phyloP scores from a whole-genome alignment of 1,140 invertebrate species.

The Hyles euphorbiae region DNA sequence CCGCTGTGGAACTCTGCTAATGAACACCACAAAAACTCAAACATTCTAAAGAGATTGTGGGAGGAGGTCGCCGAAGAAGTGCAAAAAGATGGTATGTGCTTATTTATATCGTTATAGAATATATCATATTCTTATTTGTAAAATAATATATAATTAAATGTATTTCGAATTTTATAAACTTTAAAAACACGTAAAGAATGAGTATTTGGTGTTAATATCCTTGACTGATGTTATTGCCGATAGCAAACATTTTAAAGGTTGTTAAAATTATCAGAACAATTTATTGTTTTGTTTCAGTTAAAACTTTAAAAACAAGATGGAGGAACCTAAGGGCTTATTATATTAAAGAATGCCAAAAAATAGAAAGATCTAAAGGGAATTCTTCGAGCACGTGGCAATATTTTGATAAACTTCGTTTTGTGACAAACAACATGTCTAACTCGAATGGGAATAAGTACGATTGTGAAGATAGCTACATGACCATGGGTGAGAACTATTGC shows the following conservation, averaged over 20 bases:
- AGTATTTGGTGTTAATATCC: too few species aligned
- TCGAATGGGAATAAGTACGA: slow-evolving; percentile 3
- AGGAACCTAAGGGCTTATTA: slow-evolving; percentile 22
- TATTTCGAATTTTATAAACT: too few species aligned
- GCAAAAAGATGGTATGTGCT: slow-evolving; percentile 18
- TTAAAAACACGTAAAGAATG: too few species aligned
- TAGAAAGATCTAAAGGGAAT: slow-evolving; percentile 2
- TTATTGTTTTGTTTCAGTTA: slow-evolving; percentile 18
- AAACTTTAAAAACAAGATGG: slow-evolving; percentile 19
- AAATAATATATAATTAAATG: too few species aligned
- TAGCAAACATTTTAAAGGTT: too few species aligned
- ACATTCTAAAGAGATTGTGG: slow-evolving; percentile 18
- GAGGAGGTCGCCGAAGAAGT: slow-evolving; percentile 20
- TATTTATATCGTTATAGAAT: neutral
- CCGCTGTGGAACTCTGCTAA: slow-evolving; percentile 20
- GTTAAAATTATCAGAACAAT: neutral
- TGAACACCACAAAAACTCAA: slow-evolving; percentile 15
- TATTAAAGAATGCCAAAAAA: slow-evolving; percentile 16
- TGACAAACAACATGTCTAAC: slow-evolving; percentile 1
- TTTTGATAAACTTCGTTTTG: slow-evolving; percentile 14
- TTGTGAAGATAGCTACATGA: slow-evolving; percentile 4
- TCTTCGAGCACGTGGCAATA: slow-evolving; percentile 17
- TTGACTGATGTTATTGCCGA: too few species aligned
- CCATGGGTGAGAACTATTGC: neutral
- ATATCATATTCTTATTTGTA: neutral